Evolutionary conservation across 1,140 invertebrate genomes (phyloP).

Genomic region (Sitobion miscanthi): DNA sequence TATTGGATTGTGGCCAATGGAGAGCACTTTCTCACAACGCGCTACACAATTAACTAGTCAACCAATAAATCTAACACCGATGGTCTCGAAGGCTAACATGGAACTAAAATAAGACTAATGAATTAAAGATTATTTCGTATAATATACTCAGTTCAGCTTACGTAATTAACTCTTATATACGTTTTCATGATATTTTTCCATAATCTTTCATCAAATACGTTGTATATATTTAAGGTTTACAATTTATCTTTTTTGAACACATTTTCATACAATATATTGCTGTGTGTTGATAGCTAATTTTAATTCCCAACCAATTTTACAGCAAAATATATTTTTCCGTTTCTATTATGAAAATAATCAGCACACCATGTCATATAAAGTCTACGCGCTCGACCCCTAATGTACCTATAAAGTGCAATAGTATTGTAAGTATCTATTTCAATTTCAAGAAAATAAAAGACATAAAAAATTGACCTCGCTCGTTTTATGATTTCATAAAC

Average conservation of each 20-base stretch:
- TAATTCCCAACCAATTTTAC: background rate
- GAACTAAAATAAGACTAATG: conserved; percentile 26
- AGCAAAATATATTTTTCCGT: no score
- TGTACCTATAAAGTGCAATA: background rate
- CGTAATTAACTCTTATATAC: background rate
- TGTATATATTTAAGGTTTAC: background rate
- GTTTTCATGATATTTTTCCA: background rate
- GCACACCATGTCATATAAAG: background rate
- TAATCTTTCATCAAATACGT: background rate
- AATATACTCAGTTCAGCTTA: background rate
- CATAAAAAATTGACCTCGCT: background rate
- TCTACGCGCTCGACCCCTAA: background rate
- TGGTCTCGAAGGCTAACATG: background rate
- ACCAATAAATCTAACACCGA: conserved; percentile 37
- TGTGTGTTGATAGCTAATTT: background rate
- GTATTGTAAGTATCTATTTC: background rate
- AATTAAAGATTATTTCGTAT: conserved; percentile 10
- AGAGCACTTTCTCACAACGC: background rate
- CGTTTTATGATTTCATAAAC: background rate
- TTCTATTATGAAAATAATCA: no score
- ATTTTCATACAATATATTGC: background rate
- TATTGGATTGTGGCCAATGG: conserved; percentile 36
- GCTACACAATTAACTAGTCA: conserved; percentile 39
- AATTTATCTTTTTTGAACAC: background rate
- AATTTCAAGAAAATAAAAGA: background rate